phyloP scores from a whole-genome alignment of 2,113 vertebrate species.

The Prionailurus bengalensis region DNA sequence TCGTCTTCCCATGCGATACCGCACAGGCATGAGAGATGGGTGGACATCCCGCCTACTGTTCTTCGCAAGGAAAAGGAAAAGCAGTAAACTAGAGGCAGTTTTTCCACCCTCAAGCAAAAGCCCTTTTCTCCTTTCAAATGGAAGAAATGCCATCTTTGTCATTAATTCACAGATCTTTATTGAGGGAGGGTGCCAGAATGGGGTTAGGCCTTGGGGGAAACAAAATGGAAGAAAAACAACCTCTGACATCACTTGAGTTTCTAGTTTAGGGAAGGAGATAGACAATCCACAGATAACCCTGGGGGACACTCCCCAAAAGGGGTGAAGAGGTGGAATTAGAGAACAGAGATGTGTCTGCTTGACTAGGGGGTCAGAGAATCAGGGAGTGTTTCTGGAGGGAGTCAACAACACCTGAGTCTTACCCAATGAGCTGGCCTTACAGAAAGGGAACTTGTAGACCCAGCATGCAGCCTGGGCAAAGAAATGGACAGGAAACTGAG shows the following conservation, averaged over 20 bases:
- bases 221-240: not conserved
- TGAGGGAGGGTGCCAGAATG: not conserved
- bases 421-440: not conserved
- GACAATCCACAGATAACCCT: not conserved
- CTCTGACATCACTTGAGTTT: not conserved
- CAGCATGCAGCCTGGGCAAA: not conserved
- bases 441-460: not conserved
- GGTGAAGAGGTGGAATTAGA: not conserved
- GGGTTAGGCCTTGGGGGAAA: not conserved
- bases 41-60: not conserved
- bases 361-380: not conserved
- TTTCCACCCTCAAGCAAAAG: not conserved
- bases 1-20: rapidly evolving
- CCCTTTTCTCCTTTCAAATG: not conserved
- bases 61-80: not conserved
- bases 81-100: not conserved
- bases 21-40: no score
- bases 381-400: not conserved
- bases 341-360: not conserved
- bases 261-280: not conserved
- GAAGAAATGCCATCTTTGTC: not conserved
- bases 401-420: not conserved
- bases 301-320: not conserved
- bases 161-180: not conserved
- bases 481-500: not conserved